A percentile compares a stretch with the other conserved stretches of the same genome.
Evolutionary conservation across 2,113 vertebrate genomes (phyloP).

Genomic region (Oreocharis arfaki): DNA sequence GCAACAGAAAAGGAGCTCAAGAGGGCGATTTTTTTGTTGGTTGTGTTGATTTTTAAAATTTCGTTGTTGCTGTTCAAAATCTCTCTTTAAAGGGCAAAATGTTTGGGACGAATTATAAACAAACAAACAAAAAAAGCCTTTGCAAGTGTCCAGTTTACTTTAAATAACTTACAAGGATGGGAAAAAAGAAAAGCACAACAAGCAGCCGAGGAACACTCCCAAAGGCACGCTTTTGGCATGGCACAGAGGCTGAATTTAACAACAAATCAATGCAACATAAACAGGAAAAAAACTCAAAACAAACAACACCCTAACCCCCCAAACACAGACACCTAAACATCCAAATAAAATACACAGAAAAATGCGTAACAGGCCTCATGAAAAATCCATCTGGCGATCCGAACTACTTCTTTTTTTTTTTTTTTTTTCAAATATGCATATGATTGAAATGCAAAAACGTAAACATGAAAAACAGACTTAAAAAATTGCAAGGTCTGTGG

Average conservation of each 20-base stretch:
- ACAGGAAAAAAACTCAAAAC: slow-evolving; percentile 41
- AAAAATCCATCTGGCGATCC: slow-evolving; percentile 48
- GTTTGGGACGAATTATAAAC: neutral
- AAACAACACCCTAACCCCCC: slow-evolving; percentile 36
- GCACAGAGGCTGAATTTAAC: slow-evolving; percentile 51
- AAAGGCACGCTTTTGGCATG: slow-evolving; percentile 49
- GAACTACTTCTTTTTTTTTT: neutral
- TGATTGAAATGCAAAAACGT: slow-evolving; percentile 37
- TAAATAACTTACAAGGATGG: slow-evolving; percentile 7
- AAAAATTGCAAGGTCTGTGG: neutral
- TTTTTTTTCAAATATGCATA: neutral
- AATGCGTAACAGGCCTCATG: neutral
- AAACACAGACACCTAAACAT: slow-evolving; percentile 59
- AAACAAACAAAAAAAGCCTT: neutral
- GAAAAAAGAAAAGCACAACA: neutral
- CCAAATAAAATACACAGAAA: slow-evolving; percentile 36
- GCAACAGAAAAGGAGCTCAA: neutral
- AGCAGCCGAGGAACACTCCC: slow-evolving; percentile 35
- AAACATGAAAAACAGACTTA: slow-evolving; percentile 30
- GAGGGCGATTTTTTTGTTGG: neutral
- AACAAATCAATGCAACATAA: slow-evolving; percentile 61
- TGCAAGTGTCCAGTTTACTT: neutral
- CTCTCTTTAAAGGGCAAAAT: neutral
- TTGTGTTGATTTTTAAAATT: neutral
- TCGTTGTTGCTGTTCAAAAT: neutral